Evolutionary conservation across 2,888 invertebrate species (phyloP).

Genomic region (Meiosimyza platycephala): DNA sequence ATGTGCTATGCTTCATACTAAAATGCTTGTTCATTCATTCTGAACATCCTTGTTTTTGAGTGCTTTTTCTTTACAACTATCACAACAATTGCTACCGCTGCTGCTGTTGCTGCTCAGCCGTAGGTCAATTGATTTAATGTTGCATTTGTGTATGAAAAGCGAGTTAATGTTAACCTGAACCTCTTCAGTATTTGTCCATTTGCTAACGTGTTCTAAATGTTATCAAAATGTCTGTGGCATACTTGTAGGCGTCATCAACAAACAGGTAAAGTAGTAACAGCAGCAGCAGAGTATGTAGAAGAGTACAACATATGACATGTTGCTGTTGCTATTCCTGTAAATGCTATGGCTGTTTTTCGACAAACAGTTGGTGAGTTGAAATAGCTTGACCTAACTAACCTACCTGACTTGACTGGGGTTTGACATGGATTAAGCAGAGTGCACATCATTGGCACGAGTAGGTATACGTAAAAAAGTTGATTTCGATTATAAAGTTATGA

Average conservation of each 20-base stretch:
- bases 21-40: too few relatives aligned
- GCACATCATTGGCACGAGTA: too few relatives aligned
- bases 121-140: conserved; percentile 18
- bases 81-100: background rate
- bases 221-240: background rate
- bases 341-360: background rate
- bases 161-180: background rate
- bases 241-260: background rate
- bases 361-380: too few relatives aligned
- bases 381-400: too few relatives aligned
- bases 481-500: conserved; percentile 12
- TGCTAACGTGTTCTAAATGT: background rate
- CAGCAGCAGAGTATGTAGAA: background rate
- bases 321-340: background rate
- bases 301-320: background rate
- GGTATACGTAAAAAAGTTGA: background rate
- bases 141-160: background rate
- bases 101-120: background rate
- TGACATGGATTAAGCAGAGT: too few relatives aligned
- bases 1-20: too few relatives aligned
- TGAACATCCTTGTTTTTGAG: background rate
- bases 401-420: too few relatives aligned
- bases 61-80: background rate
- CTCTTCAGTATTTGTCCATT: too few relatives aligned
- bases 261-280: background rate